These are phyloP conservation scores for Malurus melanocephalus DNA, from an alignment of 2,113 vertebrate species.

Conservation along the genomic window DNA sequence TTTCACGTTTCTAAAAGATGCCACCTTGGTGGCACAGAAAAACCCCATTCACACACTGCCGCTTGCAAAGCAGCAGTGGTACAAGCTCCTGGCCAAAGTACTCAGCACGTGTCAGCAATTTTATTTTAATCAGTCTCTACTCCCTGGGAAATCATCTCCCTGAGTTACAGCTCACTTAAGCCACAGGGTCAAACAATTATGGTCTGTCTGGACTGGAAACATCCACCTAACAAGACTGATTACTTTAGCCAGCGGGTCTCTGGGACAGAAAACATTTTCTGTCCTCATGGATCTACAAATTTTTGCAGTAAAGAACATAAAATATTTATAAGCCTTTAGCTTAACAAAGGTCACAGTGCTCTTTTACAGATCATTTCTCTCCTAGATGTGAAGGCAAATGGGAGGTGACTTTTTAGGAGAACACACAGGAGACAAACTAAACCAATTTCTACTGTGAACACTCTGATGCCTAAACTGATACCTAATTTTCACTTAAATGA, in stretches of 20 bases:
- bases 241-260: background rate
- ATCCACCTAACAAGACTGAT: background rate
- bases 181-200: background rate
- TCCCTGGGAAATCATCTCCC: background rate
- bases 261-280: conserved; percentile 24
- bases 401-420: background rate
- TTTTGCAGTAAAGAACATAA: background rate
- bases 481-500: background rate
- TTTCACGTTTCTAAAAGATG: background rate
- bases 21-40: background rate
- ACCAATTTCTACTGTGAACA: background rate
- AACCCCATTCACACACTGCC: background rate
- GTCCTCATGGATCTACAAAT: background rate
- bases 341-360: conserved; percentile 1
- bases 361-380: conserved; percentile 23
- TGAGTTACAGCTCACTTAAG: background rate
- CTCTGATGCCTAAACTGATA: background rate
- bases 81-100: background rate
- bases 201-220: background rate
- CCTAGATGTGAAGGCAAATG: background rate
- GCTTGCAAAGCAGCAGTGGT: background rate
- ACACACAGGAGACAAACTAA: background rate
- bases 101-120: background rate
- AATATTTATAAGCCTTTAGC: background rate
- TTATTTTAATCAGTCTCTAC: background rate